These are phyloP conservation scores for Gisinianus flammeolus DNA, from an alignment of 2,888 invertebrate species.

Conservation along the genomic window DNA sequence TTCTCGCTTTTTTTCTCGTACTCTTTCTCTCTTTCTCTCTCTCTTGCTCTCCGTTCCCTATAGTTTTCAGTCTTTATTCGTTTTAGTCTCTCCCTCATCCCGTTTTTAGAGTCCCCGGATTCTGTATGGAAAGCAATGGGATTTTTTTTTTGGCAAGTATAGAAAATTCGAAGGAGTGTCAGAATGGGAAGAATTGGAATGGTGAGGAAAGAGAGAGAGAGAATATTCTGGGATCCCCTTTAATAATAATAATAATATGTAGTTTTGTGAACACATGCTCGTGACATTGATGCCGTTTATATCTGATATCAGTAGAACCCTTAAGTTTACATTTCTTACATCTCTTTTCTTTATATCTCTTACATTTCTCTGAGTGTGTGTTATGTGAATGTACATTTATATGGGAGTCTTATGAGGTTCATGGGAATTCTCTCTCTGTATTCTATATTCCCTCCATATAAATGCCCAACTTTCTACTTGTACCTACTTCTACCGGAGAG, in stretches of 20 bases:
- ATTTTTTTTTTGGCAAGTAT: too few species aligned
- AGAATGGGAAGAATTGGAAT: not conserved
- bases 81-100: not conserved
- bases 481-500: too few species aligned
- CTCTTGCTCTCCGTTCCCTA: too few species aligned
- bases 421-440: too few species aligned
- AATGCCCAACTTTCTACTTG: too few species aligned
- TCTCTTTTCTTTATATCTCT: not conserved
- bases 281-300: not conserved
- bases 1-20: too few species aligned
- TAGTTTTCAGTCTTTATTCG: not conserved
- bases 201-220: not conserved
- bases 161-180: too few species aligned
- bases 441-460: too few species aligned
- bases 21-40: too few species aligned
- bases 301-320: not conserved
- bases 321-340: not conserved
- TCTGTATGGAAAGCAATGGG: not conserved
- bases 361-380: not conserved
- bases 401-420: conserved; percentile 1
- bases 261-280: not conserved
- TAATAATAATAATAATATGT: not conserved
- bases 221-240: too few species aligned
- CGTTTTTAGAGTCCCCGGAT: not conserved
- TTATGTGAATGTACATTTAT: not conserved